Base-by-base conservation (phyloP, 1,140 invertebrate genomes). In the Brachionus angularis region DNA sequence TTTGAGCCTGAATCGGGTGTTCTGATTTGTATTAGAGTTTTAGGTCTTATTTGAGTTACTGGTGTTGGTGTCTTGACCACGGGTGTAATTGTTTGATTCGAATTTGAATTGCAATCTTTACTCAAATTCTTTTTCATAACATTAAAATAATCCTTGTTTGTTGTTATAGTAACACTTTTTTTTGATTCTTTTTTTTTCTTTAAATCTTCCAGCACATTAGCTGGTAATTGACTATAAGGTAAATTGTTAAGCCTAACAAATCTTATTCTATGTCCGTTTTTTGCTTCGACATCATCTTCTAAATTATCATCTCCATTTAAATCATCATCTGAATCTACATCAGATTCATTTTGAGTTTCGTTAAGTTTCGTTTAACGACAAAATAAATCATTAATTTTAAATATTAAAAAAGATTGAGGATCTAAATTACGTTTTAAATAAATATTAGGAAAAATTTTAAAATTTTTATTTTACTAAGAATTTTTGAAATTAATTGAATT, bases 171-270 rank as follows among this genome's bases (percentile, higher is more conserved):
- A 14, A 67, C 44, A 33, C 29, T 34, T 47, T 67, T 67, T 31
- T 46, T 44, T 8, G 21, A 29, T 23, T 46, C 33, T 31, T 50
- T 31, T 67, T 67, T 18, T 16, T 8, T 21, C 10, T 18, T 46
- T 0, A 67, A 23, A 1, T 67, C 31, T 14, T 67, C 62, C 7
- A 47, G 42, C 2, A 67, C 23, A 67, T n/a, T 34, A 3, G 21
- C 5, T 0, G 62, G 62, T 36, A 67, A 33, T 21, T 67, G 42
- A 33, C 42, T 47, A 2, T 34, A 18, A 3, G 62, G 29, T 5
- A 67, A 36, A 67, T 67, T 67, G 31, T 67, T 67, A 21, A 67
- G 18, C 16, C 62, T 7, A 23, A 47, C 33, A 8, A 33, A 47
- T 50, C 47, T 67, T 12, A 4, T 34, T 10, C 18, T n/a, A n/a